Base-by-base conservation (phyloP, 2,888 invertebrate species). In the Caenorhabditis sinica region DNA sequence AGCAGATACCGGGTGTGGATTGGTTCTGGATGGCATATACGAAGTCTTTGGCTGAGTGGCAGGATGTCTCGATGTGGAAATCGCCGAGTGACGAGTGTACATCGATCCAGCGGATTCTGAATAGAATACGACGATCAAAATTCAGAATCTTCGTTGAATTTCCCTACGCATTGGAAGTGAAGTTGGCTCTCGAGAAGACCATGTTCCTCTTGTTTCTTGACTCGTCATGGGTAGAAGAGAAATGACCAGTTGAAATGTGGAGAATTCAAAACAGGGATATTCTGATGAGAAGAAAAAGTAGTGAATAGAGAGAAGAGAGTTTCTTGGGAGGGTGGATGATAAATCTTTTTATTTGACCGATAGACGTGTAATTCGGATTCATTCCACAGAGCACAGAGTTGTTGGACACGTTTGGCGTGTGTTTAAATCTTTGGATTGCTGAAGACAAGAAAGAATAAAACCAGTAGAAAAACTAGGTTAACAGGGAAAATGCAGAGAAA, bases 21-120 rank as follows among this genome's bases (percentile, higher is more conserved):
- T 25, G 30, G 63, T 63, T 71, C 36, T 69, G 8, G 60, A 11
- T 20, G 66, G 9, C 66, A 60, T 68, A 25, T 73, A 73, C 28
- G 81, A 81, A 25, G 66, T 60, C 17, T 61, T 68, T 9, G 82
- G 68, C 45, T 66, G 61, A 6, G 45, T 61, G 13, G 13, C 43
- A 11, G 58, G 6, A 20, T 33, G 28, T 73, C 61, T 23, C 28
- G 73, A 58, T 25, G 65, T 73, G 9, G 79, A 71, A 17, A 63
- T 23, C n/a, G 63, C 28, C 56, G 79, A 79, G 45, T 79, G 79
- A 9, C 58, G 40, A 13, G 79, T 79, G 53, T 72, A 71, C 79
- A 79, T 72, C 2, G 79, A 79, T 0, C 71, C 79, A 8, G 43
- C 20, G 3, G 71, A 71, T 17, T 56, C 72, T 72, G 25, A 69